Evolutionary conservation across 1,140 invertebrate genomes (phyloP).

Genomic region (Chironomus tepperi): DNA sequence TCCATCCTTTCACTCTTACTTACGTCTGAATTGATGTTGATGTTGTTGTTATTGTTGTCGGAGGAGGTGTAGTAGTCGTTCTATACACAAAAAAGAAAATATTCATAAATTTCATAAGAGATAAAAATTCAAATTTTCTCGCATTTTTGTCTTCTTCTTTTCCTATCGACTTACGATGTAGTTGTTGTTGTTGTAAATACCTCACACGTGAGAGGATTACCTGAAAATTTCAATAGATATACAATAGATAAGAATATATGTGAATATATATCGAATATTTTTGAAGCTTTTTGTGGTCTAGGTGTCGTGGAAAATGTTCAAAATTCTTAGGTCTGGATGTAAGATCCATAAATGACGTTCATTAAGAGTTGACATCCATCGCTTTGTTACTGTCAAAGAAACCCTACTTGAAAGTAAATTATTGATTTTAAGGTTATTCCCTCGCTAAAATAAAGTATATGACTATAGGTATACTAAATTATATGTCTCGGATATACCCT

Average conservation of each 20-base stretch:
- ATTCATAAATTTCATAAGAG: not conserved
- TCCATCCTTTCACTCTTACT: not conserved
- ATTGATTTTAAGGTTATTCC: too few relatives aligned
- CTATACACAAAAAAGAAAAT: not conserved
- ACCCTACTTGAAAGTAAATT: too few relatives aligned
- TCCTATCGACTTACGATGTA: not conserved
- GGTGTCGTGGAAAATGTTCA: too few relatives aligned
- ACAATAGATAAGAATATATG: not conserved
- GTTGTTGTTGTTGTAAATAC: not conserved
- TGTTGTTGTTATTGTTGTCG: not conserved
- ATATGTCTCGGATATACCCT: too few relatives aligned
- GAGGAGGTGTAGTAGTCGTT: not conserved
- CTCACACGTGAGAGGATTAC: conserved; percentile 4
- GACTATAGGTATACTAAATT: too few relatives aligned
- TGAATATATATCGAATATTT: conserved; percentile 14
- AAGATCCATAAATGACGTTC: too few relatives aligned
- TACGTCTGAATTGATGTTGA: not conserved
- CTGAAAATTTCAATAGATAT: not conserved
- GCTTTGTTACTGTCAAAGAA: too few relatives aligned
- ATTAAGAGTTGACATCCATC: too few relatives aligned
- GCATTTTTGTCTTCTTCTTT: not conserved
- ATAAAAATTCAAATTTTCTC: conserved; percentile 11
- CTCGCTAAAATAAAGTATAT: too few relatives aligned
- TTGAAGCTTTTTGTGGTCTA: too few relatives aligned
- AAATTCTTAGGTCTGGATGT: too few relatives aligned